Evolutionary conservation across 2,888 invertebrate genomes (phyloP).

Genomic region (Chymomyza caudatula): DNA sequence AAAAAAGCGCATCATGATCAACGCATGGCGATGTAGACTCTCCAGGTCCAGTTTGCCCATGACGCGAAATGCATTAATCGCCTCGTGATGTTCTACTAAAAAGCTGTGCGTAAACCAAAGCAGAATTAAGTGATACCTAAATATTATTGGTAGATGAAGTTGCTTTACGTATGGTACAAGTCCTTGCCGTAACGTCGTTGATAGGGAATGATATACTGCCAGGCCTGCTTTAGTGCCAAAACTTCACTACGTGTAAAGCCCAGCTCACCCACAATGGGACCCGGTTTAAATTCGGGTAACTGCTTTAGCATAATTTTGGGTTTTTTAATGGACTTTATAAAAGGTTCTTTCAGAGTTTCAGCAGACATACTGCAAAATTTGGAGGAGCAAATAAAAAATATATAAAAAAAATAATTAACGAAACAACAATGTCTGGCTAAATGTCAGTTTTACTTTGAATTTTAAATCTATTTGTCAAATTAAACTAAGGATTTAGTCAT

Average conservation of each 20-base stretch:
- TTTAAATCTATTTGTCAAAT: background rate
- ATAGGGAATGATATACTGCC: constrained; percentile 45
- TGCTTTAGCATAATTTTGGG: background rate
- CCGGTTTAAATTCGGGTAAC: constrained; percentile 7
- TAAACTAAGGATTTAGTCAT: background rate
- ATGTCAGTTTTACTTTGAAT: background rate
- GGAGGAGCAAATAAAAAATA: background rate
- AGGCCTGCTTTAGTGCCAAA: constrained; percentile 53
- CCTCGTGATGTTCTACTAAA: constrained; percentile 42
- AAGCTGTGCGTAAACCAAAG: constrained; percentile 45
- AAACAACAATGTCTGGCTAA: background rate
- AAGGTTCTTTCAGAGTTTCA: background rate
- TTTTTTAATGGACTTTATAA: background rate
- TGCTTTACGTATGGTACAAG: constrained; percentile 42
- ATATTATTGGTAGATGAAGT: no score
- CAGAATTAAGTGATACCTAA: background rate
- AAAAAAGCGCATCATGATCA: constrained; percentile 45
- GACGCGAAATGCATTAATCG: constrained; percentile 52
- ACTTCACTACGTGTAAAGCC: constrained; percentile 58
- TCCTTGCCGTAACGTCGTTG: constrained; percentile 42
- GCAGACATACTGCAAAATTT: background rate
- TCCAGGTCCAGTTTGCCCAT: constrained; percentile 43
- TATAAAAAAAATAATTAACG: background rate
- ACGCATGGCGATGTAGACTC: constrained; percentile 53
- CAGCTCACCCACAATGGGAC: constrained; percentile 40